phyloP scores from a whole-genome alignment of 1,140 invertebrate genomes.

The Drosophila bocqueti region DNA sequence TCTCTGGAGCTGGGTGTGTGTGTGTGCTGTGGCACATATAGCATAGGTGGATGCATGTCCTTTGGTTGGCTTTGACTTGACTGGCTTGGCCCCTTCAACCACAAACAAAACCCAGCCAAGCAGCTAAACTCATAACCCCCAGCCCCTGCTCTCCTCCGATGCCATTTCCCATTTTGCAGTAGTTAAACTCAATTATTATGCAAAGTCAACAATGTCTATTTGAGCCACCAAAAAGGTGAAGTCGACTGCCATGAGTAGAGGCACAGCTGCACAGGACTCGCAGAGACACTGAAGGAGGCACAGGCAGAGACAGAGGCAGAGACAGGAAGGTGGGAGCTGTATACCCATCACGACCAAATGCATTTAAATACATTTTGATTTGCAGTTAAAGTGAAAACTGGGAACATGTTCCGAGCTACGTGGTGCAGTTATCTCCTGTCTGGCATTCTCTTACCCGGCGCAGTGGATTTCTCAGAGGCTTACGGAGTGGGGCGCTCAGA shows the following conservation, averaged over 20 bases:
- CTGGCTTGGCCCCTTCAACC: conserved; percentile 55
- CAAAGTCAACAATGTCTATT: conserved; percentile 82
- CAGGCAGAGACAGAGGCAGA: neutral
- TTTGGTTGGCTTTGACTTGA: conserved; percentile 63
- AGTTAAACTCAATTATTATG: conserved; percentile 83
- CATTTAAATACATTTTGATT: conserved; percentile 83
- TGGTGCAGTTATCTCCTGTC: conserved; percentile 56
- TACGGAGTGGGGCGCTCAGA: conserved; percentile 24
- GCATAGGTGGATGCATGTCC: conserved; percentile 52
- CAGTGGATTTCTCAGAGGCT: conserved; percentile 19
- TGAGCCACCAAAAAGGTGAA: conserved; percentile 71
- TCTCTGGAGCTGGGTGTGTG: conserved; percentile 1
- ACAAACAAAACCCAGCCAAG: conserved; percentile 77
- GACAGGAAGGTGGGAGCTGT: conserved; percentile 15
- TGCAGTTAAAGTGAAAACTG: conserved; percentile 75
- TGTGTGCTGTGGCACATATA: conserved; percentile 6
- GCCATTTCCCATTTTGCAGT: conserved; percentile 61
- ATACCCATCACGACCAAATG: conserved; percentile 67
- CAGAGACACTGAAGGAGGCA: neutral
- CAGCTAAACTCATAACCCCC: conserved; percentile 65
- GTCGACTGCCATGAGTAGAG: conserved; percentile 21
- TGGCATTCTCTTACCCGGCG: conserved; percentile 8
- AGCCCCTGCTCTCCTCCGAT: neutral
- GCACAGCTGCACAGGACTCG: neutral
- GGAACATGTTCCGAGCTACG: conserved; percentile 61